phyloP scores from a whole-genome alignment of 2,113 vertebrate species.

The Podarcis raffonei region DNA sequence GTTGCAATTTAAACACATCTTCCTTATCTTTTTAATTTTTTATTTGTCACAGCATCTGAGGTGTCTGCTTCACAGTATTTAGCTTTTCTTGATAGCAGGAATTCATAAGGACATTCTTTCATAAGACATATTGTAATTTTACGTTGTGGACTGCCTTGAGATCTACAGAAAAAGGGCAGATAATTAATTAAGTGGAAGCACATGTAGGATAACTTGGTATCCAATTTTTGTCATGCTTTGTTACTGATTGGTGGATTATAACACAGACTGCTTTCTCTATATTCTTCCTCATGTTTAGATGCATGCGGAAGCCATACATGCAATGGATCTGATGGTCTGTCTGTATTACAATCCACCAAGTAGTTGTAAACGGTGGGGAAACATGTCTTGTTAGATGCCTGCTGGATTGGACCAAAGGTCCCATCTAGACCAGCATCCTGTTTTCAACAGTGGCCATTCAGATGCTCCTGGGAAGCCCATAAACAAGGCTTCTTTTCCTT shows the following conservation, averaged over 20 bases:
- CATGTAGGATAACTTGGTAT: conserved; percentile 39
- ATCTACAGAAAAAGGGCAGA: no score
- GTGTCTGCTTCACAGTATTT: background rate
- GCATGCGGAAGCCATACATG: background rate
- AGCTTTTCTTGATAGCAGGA: background rate
- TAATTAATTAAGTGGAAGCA: no score
- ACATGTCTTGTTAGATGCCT: background rate
- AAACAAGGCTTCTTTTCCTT: background rate
- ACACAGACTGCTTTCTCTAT: background rate
- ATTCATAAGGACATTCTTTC: conserved; percentile 1
- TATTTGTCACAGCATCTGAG: background rate
- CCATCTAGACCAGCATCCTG: conserved; percentile 18
- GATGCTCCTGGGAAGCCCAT: background rate
- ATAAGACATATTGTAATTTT: background rate
- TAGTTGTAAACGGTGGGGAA: background rate
- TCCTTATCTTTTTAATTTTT: background rate
- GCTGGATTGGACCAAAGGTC: background rate
- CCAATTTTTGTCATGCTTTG: conserved; percentile 20
- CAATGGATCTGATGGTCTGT: background rate
- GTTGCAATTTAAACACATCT: background rate
- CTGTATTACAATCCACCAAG: background rate
- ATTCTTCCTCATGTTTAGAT: background rate
- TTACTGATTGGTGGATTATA: background rate
- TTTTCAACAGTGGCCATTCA: background rate
- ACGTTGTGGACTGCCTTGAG: no score